phyloP scores from a whole-genome alignment of 2,797 vertebrate genomes.

The Falco berigora region DNA sequence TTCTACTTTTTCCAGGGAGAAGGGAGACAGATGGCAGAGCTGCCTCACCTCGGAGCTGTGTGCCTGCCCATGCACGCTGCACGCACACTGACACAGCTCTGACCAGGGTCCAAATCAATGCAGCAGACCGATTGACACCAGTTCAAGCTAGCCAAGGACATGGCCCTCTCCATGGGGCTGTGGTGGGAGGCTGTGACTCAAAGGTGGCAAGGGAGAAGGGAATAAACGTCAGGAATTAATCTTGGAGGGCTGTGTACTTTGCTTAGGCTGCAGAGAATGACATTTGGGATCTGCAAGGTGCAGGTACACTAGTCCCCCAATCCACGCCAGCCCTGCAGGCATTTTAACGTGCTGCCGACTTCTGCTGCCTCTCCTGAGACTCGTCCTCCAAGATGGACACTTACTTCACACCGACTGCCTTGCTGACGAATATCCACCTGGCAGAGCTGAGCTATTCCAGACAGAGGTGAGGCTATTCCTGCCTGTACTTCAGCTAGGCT shows the following conservation, averaged over 20 bases:
- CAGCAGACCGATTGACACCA: fast-evolving
- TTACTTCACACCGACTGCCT: not conserved
- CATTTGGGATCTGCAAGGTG: not conserved
- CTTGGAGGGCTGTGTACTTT: not conserved
- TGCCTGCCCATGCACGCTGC: not conserved
- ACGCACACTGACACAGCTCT: not conserved
- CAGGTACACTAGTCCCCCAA: not conserved
- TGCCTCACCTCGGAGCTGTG: not conserved
- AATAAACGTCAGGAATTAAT: not conserved
- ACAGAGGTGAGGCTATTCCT: not conserved
- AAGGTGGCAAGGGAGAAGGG: not conserved
- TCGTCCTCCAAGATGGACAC: not conserved
- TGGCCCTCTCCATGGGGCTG: not conserved
- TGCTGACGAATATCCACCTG: not conserved
- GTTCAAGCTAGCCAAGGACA: not conserved
- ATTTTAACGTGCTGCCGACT: not conserved
- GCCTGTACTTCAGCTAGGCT: not conserved
- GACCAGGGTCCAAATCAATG: not conserved
- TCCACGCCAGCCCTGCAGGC: not conserved
- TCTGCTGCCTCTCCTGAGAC: not conserved
- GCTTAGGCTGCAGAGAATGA: not conserved
- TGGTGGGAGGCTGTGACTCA: not conserved
- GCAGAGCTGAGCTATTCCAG: not conserved
- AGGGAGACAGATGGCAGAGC: not conserved
- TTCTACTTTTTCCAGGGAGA: not conserved